Base-by-base conservation (phyloP, 2,113 vertebrate species). In the Oophaga pumilio region DNA sequence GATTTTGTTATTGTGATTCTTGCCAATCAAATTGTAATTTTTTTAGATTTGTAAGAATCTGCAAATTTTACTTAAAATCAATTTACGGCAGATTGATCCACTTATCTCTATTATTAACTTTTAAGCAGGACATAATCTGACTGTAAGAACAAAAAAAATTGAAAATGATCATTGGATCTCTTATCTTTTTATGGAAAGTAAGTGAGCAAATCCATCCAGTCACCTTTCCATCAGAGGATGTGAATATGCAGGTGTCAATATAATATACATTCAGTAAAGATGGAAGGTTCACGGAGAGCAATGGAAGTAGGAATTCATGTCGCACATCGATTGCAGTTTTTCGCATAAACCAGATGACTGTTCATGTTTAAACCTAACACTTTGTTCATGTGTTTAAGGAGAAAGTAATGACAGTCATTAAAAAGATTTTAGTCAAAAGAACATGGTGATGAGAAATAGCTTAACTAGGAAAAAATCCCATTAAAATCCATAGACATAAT, bases 371-470 rank as follows among this genome's bases (percentile, higher is more conserved):
- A 52, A 82, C 28, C 80, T 52, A 52, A 24, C 24, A 78, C 76
- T 86, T 79, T 57, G n/a, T 28, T 68, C 62, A 56, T 62, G 33
- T 79, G 85, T 69, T 86, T 53, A 78, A 66, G 74, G 49, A 86
- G 74, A 86, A 86, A 64, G 59, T 86, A 86, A 86, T 86, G 84
- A 78, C 43, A 68, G 84, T 86, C 76, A 77, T 86, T 64, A 77
- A 66, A 86, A 78, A 78, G 84, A 78, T 85, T 85, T 85, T 53
- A 85, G 84, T 73, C 22, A 62, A 85, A 74, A 85, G 83, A 71
- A 26, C 49, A 49, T 86, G 79, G 52, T 69, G 50, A 79, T 68
- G 85, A 86, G 85, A 69, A 86, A 86, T 86, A 66, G 76, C 76
- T 86, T 78, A 68, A 79, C 76, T 66, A 57, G 49, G 53, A 26